Evolutionary conservation across 1,140 invertebrate species (phyloP).

Genomic region (Dreissena polymorpha): DNA sequence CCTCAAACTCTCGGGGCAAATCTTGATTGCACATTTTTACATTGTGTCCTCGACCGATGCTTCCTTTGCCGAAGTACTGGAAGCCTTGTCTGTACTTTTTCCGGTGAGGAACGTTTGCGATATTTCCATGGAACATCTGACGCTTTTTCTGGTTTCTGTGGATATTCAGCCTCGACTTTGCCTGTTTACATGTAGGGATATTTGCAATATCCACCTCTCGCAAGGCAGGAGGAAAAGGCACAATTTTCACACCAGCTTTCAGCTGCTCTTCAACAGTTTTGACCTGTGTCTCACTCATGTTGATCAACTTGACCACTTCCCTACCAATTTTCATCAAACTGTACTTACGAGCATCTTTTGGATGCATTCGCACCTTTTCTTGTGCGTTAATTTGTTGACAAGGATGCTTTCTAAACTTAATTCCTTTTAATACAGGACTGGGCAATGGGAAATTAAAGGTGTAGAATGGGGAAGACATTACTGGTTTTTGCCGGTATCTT

Average conservation of each 20-base stretch:
- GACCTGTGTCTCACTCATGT: slow-evolving; percentile 60
- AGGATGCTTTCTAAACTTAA: slow-evolving; percentile 59
- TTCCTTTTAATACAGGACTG: slow-evolving; percentile 70
- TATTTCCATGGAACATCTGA: slow-evolving; percentile 17
- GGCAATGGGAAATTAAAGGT: slow-evolving; percentile 75
- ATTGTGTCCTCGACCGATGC: slow-evolving; percentile 33
- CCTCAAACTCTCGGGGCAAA: slow-evolving; percentile 58
- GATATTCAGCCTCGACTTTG: slow-evolving; percentile 5
- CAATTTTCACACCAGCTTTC: slow-evolving; percentile 26
- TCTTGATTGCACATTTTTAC: slow-evolving; percentile 30
- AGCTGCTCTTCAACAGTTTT: slow-evolving; percentile 42
- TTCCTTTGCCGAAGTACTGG: slow-evolving; percentile 49
- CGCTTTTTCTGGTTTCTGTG: slow-evolving; percentile 10
- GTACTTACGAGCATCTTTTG: slow-evolving; percentile 75
- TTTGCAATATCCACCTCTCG: not conserved
- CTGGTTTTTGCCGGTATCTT: slow-evolving; percentile 21
- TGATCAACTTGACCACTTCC: slow-evolving; percentile 68
- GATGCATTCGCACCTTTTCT: slow-evolving; percentile 71
- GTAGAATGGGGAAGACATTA: slow-evolving; percentile 58
- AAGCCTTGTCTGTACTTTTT: slow-evolving; percentile 49
- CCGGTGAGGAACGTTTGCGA: slow-evolving; percentile 31
- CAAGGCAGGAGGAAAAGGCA: slow-evolving; percentile 17
- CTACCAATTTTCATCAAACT: slow-evolving; percentile 76
- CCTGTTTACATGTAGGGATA: not conserved
- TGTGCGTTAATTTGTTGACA: not conserved